Percentiles rank a stretch among this genome's conserved stretches.
Evolutionary conservation across 2,113 vertebrate genomes (phyloP).

Genomic region (Cephalophus harveyi): DNA sequence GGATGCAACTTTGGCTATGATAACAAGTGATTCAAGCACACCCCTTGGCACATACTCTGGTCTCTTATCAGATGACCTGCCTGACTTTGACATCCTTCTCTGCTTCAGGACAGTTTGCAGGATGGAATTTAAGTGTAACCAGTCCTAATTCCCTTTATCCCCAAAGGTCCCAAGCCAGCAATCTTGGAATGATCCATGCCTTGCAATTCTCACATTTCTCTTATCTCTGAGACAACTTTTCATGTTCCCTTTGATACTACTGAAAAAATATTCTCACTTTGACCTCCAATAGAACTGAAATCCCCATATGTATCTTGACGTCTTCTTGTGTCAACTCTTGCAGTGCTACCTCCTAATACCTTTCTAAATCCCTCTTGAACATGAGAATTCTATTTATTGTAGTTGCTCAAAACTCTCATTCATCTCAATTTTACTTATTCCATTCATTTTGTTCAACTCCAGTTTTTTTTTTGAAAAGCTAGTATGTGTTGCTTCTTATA

Average conservation of each 20-base stretch:
- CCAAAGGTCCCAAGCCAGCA: conserved; percentile 25
- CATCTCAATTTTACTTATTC: not conserved
- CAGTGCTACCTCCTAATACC: not conserved
- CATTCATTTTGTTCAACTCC: not conserved
- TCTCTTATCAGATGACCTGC: conserved; percentile 41
- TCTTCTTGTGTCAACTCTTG: conserved; percentile 46
- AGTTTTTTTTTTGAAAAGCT: not conserved
- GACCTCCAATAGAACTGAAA: conserved; percentile 47
- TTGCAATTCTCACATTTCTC: conserved; percentile 55
- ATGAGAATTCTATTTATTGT: conserved; percentile 25
- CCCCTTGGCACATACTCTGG: not conserved
- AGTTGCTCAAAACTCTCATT: not conserved
- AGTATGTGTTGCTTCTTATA: not conserved
- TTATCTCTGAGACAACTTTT: conserved; percentile 43
- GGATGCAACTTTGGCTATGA: conserved; percentile 8
- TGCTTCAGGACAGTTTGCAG: conserved; percentile 36
- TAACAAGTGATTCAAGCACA: conserved; percentile 16
- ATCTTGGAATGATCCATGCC: conserved; percentile 36
- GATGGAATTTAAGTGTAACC: not conserved
- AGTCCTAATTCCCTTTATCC: conserved; percentile 44
- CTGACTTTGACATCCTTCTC: conserved; percentile 35
- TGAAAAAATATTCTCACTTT: conserved; percentile 57
- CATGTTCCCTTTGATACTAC: conserved; percentile 38
- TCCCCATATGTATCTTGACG: conserved; percentile 29
- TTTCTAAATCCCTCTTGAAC: conserved; percentile 51